Evolutionary conservation across 2,888 invertebrate species (phyloP), one percentile per base, ranked within the genome.

Genomic region (Gasteruption jaculator): DNA sequence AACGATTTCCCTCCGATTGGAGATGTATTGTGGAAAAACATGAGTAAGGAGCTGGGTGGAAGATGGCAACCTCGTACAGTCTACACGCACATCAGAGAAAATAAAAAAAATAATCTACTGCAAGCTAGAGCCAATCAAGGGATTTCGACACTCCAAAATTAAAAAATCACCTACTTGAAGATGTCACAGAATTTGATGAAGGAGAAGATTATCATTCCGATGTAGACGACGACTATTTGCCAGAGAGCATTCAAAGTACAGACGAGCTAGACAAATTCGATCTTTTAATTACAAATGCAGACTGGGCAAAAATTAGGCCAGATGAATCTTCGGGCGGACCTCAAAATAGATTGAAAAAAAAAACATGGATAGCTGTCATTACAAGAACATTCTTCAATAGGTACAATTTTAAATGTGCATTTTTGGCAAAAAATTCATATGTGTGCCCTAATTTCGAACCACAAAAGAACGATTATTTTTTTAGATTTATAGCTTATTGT

Each of bases 381-480:
- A 27, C 42, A 6, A 41, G 7, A 18, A 41, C 41, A n/a, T 41
- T 49, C 22, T 49, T 41, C 41, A 39, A 41, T 4, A 38, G 42
- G n/a, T 39, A 47, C 20, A 41, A 39, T 19, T 27, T 46, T 2
- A 29, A 27, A 10, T 52, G 44, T 31, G 42, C 49, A n/a, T 51
- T 45, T 22, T 15, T 45, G 25, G 45, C 24, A 7, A 47, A 43
- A 26, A 24, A 38, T 27, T 41, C 44, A 2, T 18, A 47, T 16
- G 31, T 47, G n/a, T 11, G 20, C 14, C 18, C 25, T 18, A 18
- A 14, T 26, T 22, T 10, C 15, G 11, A 25, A n/a, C 12, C n/a
- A 16, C 19, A 30, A 20, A 24, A 25, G 11, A 21, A 31, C 26
- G 36, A 29, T 8, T 42, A 31, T 34, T 36, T 38, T n/a, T n/a